phyloP scores from a whole-genome alignment of 2,888 invertebrate genomes.

The Pandemis cinnamomeana region DNA sequence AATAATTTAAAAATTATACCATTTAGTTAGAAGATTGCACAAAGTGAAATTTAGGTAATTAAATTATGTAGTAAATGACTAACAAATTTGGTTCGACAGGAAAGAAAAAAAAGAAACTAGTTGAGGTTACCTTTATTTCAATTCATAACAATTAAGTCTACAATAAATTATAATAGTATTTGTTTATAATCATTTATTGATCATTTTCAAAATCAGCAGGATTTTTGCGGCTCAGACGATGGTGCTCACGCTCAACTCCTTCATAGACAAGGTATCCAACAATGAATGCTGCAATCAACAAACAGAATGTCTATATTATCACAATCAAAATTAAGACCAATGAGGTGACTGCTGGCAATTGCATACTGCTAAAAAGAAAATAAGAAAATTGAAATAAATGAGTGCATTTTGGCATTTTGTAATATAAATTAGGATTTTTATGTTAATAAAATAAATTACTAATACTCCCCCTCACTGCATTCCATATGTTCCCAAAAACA shows the following conservation, averaged over 20 bases:
- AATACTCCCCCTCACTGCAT: no score
- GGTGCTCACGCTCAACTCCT: slow-evolving; percentile 85
- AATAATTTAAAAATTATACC: no score
- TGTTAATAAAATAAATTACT: no score
- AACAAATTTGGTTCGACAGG: no score
- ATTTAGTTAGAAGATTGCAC: no score
- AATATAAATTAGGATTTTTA: no score
- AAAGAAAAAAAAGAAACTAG: not conserved
- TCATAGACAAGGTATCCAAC: slow-evolving; percentile 85
- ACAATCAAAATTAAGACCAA: not conserved
- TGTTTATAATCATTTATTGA: slow-evolving; percentile 58
- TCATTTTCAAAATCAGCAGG: slow-evolving; percentile 89
- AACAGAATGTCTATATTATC: not conserved
- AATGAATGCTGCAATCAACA: slow-evolving; percentile 84
- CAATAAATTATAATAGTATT: slow-evolving; percentile 35
- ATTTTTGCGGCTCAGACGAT: slow-evolving; percentile 85
- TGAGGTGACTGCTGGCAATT: not conserved
- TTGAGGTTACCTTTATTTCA: slow-evolving; percentile 23
- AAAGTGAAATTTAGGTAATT: not conserved
- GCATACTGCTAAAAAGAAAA: no score
- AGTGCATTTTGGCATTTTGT: no score
- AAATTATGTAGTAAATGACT: not conserved
- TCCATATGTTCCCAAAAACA: no score
- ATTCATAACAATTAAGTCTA: slow-evolving; percentile 32
- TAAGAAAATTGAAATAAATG: no score